phyloP scores from a whole-genome alignment of 2,888 invertebrate species.

The Tridacna gigas region DNA sequence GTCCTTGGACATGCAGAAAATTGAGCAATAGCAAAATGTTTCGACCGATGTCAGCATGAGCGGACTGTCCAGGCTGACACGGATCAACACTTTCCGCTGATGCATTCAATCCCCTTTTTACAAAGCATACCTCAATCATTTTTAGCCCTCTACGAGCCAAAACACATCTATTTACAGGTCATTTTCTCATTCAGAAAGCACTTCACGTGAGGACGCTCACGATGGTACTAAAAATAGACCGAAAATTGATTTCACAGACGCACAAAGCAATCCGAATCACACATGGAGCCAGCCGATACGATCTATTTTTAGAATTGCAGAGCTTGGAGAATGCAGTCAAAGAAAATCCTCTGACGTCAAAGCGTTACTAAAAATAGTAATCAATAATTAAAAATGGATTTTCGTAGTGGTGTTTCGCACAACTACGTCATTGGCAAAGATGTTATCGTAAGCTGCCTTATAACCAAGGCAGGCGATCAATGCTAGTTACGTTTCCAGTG shows the following conservation, averaged over 20 bases:
- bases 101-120: no score
- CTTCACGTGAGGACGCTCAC: no score
- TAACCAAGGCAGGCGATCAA: conserved; percentile 6
- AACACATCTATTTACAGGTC: no score
- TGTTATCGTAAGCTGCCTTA: conserved; percentile 41
- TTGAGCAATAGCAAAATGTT: no score
- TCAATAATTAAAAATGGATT: conserved; percentile 66
- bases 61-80: no score
- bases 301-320: conserved; percentile 51
- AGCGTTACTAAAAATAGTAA: conserved; percentile 57
- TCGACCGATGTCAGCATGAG: no score
- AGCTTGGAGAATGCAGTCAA: conserved; percentile 56
- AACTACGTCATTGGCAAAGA: conserved; percentile 53
- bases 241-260: conserved; percentile 26
- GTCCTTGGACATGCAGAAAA: no score
- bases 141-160: no score
- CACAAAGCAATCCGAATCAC: neutral
- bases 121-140: no score
- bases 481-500: conserved; percentile 10
- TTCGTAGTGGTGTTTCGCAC: conserved; percentile 53
- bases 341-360: conserved; percentile 65
- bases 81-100: no score
- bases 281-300: conserved; percentile 33
- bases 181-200: no score
- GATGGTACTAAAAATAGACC: neutral